These are phyloP conservation scores for Galerucella calmariensis DNA, from an alignment of 2,888 invertebrate genomes.

Conservation along the genomic window DNA sequence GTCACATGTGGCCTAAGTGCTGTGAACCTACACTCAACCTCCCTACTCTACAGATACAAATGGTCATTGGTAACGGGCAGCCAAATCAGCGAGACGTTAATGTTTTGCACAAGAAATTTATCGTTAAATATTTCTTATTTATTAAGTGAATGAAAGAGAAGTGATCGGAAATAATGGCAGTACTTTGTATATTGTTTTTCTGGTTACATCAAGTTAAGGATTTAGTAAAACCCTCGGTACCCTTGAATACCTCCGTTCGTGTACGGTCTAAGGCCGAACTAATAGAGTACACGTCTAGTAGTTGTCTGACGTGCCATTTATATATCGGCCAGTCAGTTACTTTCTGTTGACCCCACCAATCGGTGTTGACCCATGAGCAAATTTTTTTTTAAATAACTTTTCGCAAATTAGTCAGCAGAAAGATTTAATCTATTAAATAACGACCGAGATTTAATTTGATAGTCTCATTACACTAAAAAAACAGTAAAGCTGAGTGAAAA, in stretches of 20 bases:
- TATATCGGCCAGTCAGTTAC: constrained; percentile 34
- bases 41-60: no score
- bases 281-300: constrained; percentile 45
- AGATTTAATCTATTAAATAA: constrained; percentile 33
- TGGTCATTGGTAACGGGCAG: no score
- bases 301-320: constrained; percentile 44
- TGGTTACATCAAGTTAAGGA: not conserved
- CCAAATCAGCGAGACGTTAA: no score
- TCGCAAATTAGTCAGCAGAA: constrained; percentile 41
- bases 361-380: constrained; percentile 44
- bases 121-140: no score
- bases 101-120: no score
- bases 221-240: not conserved
- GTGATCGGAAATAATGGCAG: no score
- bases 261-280: constrained; percentile 45
- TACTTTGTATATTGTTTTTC: not conserved
- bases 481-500: not conserved
- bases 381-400: constrained; percentile 41
- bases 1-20: no score
- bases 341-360: constrained; percentile 45
- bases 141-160: no score
- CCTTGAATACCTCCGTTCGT: not conserved
- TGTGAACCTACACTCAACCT: no score
- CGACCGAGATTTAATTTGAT: constrained; percentile 12
- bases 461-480: not conserved